These are phyloP conservation scores for Pluvialis apricaria DNA, from an alignment of 2,113 vertebrate genomes.

Conservation along the genomic window DNA sequence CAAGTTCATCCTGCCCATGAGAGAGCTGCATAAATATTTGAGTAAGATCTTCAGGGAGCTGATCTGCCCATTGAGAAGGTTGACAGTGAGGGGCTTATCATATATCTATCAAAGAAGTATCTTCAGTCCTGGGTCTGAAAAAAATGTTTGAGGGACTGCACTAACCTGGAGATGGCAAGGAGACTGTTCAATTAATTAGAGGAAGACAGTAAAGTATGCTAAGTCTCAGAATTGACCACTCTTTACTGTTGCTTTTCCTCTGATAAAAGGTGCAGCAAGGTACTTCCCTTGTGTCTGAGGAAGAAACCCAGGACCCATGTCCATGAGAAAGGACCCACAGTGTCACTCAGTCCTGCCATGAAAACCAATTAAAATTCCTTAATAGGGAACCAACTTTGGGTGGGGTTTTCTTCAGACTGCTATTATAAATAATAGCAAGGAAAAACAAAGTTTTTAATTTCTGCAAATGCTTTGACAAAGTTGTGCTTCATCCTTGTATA, in stretches of 20 bases:
- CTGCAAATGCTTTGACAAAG: constrained; percentile 25
- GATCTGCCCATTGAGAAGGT: not conserved
- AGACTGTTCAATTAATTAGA: not conserved
- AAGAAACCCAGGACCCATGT: not conserved
- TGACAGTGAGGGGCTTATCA: not conserved
- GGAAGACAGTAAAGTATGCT: not conserved
- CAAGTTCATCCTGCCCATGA: not conserved
- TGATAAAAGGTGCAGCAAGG: not conserved
- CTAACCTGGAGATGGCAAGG: not conserved
- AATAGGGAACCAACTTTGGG: not conserved
- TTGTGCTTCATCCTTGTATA: constrained; percentile 9
- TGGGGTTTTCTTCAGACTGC: not conserved
- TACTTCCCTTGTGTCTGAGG: not conserved
- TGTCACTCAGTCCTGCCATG: not conserved
- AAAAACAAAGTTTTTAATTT: constrained; percentile 35
- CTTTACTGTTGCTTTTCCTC: not conserved
- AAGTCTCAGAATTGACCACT: not conserved
- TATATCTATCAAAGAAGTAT: not conserved
- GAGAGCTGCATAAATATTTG: not conserved
- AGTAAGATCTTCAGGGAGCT: not conserved
- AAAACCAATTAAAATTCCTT: constrained; percentile 32
- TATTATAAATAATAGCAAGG: constrained; percentile 37
- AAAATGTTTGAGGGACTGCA: not conserved
- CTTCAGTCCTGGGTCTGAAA: not conserved
- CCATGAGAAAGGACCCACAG: not conserved